phyloP scores from a whole-genome alignment of 2,113 vertebrate species.

The Halichoerus grypus region DNA sequence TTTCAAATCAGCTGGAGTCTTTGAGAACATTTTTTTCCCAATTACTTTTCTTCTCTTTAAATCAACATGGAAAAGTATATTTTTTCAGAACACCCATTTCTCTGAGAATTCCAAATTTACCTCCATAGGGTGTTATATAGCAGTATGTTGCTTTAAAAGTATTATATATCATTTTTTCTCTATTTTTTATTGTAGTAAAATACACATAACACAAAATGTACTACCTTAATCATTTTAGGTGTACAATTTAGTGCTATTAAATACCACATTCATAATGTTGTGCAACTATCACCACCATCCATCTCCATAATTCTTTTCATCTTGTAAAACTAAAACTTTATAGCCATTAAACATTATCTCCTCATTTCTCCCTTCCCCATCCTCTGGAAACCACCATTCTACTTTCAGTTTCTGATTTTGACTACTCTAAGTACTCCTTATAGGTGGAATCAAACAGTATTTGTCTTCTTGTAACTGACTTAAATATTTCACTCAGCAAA shows the following conservation, averaged over 20 bases:
- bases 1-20: constrained; percentile 6
- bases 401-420: neutral
- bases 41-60: constrained; percentile 53
- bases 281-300: neutral
- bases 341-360: neutral
- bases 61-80: neutral
- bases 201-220: neutral
- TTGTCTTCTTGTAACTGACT: neutral
- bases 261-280: neutral
- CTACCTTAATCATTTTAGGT: neutral
- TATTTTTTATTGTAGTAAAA: constrained; percentile 15
- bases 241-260: neutral
- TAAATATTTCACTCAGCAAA: neutral
- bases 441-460: neutral
- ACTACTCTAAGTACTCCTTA: neutral
- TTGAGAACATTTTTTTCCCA: neutral
- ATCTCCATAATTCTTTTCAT: neutral
- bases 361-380: no score
- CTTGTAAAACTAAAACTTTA: neutral
- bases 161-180: neutral
- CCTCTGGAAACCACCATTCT: neutral
- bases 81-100: neutral
- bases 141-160: neutral
- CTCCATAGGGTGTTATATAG: neutral
- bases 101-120: constrained; percentile 33